A percentile compares a stretch with the other conserved stretches of the same genome.
Evolutionary conservation across 2,113 vertebrate species (phyloP).

Genomic region (Melanostigma gelatinosum): DNA sequence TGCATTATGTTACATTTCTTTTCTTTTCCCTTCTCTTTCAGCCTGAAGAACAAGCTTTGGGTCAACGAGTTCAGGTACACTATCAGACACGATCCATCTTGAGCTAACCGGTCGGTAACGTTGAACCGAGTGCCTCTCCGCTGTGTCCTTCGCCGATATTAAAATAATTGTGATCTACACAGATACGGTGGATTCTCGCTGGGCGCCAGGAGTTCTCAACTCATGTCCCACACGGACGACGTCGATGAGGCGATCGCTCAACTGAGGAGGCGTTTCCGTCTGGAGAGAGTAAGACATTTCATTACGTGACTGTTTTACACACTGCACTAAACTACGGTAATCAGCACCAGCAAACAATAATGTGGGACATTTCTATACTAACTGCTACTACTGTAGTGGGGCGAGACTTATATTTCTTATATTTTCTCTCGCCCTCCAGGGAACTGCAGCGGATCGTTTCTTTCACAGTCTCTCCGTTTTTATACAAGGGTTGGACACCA

Average conservation of each 20-base stretch:
- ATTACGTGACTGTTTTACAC: conserved; percentile 1
- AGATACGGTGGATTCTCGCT: conserved; percentile 98
- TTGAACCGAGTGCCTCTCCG: background rate
- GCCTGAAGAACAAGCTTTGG: conserved; percentile 95
- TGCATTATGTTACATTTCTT: background rate
- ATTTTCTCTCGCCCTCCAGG: conserved; percentile 76
- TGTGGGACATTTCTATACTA: background rate
- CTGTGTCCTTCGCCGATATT: conserved; percentile 5
- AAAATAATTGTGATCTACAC: conserved; percentile 16
- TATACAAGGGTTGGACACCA: conserved; percentile 91
- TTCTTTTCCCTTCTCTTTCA: conserved; percentile 63
- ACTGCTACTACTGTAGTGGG: background rate
- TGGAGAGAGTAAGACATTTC: conserved; percentile 85
- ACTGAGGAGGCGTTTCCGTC: conserved; percentile 87
- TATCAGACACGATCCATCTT: background rate
- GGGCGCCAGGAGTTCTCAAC: conserved; percentile 87
- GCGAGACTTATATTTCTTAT: background rate
- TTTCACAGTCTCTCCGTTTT: conserved; percentile 90
- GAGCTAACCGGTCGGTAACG: background rate
- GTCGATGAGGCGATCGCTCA: conserved; percentile 87
- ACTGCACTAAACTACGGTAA: background rate
- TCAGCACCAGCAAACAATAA: background rate
- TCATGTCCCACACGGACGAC: conserved; percentile 85
- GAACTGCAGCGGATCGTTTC: conserved; percentile 91
- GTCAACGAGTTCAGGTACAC: conserved; percentile 98